Conservation (phyloP, 2,113 vertebrate genomes). For the Bujurquina vittata region DNA sequence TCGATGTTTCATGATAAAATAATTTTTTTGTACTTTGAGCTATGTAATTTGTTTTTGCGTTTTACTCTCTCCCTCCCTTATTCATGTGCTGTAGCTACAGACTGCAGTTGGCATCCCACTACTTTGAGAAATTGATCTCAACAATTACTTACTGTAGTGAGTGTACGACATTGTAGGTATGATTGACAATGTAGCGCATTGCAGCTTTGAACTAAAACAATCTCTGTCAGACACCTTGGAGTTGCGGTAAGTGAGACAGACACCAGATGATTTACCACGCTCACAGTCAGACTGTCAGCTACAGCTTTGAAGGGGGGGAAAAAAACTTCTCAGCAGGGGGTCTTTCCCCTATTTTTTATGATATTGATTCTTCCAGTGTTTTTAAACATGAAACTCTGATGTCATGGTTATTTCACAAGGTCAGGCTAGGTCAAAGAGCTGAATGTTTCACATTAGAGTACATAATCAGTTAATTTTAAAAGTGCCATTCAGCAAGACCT, state of each 20-base stretch:
- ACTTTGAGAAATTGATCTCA: slow-evolving; percentile 16
- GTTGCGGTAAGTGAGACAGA: slow-evolving; percentile 23
- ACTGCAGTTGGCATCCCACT: not conserved
- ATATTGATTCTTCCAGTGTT: slow-evolving; percentile 13
- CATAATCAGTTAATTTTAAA: not conserved
- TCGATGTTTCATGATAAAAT: not conserved
- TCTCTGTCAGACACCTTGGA: slow-evolving; percentile 36
- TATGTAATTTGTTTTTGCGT: slow-evolving; percentile 4
- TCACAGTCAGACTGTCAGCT: slow-evolving; percentile 35
- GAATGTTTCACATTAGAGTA: not conserved
- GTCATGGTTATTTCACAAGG: not conserved
- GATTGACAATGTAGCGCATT: slow-evolving; percentile 46
- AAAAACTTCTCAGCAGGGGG: slow-evolving; percentile 25
- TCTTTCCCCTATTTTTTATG: not conserved
- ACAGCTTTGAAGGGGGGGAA: not conserved
- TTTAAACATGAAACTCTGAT: slow-evolving; percentile 9
- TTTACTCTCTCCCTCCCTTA: not conserved
- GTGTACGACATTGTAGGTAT: slow-evolving; percentile 7
- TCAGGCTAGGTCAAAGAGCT: not conserved
- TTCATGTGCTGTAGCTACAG: not conserved
- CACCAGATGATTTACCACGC: slow-evolving; percentile 35
- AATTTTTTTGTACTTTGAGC: slow-evolving; percentile 3
- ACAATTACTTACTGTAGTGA: slow-evolving; percentile 9
- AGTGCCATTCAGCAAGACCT: not conserved
- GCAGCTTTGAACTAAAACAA: slow-evolving; percentile 59